A percentile compares a stretch with the other conserved stretches of the same genome.
phyloP scores from a whole-genome alignment of 1,140 invertebrate species.

The Hylaeus volcanicus region DNA sequence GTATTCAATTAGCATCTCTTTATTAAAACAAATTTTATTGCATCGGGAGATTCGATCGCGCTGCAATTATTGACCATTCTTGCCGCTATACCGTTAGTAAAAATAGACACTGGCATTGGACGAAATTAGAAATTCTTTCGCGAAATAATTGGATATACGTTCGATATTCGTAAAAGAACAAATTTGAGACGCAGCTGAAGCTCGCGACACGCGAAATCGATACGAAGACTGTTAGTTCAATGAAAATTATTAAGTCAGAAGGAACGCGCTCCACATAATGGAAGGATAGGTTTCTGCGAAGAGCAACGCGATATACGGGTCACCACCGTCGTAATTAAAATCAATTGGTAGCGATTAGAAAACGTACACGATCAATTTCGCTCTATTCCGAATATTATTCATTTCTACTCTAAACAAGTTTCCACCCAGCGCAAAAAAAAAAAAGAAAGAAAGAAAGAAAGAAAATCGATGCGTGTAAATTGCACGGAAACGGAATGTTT shows the following conservation, averaged over 20 bases:
- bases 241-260: slow-evolving; percentile 20
- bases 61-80: neutral
- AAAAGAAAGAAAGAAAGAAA: too few species aligned
- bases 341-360: slow-evolving; percentile 8
- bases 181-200: neutral
- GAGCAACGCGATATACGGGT: neutral
- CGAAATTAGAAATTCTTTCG: too few species aligned
- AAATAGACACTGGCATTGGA: too few species aligned
- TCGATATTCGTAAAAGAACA: neutral
- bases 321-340: slow-evolving; percentile 16
- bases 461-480: too few species aligned
- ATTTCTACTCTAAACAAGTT: too few species aligned
- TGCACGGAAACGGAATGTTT: too few species aligned
- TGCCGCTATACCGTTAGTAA: too few species aligned
- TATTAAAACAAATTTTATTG: neutral
- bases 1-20: neutral
- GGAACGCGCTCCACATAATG: slow-evolving; percentile 1
- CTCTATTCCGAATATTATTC: neutral
- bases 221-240: slow-evolving; percentile 24
- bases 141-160: neutral
- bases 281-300: slow-evolving; percentile 31
- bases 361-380: neutral
- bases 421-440: too few species aligned
- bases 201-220: neutral
- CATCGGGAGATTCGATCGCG: neutral